A percentile compares a stretch with the other conserved stretches of the same genome.
These are phyloP conservation scores for Hofmannophila pseudospretella DNA, from an alignment of 2,888 invertebrate genomes.

Conservation along the genomic window DNA sequence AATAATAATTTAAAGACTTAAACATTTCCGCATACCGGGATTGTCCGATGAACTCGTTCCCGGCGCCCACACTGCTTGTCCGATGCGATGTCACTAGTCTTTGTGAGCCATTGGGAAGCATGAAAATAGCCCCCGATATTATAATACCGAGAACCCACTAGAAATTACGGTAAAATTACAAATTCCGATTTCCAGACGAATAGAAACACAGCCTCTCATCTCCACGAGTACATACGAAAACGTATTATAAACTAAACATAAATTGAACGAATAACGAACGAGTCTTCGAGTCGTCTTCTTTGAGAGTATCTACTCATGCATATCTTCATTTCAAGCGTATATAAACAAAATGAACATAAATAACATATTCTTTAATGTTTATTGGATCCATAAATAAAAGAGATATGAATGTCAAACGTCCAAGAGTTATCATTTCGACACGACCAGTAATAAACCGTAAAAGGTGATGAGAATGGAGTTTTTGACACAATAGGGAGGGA, in stretches of 20 bases:
- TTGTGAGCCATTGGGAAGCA: background rate
- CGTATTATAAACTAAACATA: background rate
- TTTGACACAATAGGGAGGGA: constrained; percentile 29
- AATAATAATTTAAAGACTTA: too few species aligned
- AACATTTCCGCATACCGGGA: constrained; percentile 63
- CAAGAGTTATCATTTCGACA: constrained; percentile 18
- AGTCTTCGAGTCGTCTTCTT: background rate
- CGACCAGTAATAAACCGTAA: constrained; percentile 13
- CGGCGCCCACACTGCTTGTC: constrained; percentile 38
- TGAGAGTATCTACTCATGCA: background rate
- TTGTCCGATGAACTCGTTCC: constrained; percentile 62
- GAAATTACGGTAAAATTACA: constrained; percentile 1
- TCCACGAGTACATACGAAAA: background rate
- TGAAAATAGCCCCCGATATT: background rate
- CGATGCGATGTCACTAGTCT: too few species aligned
- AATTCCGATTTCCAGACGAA: constrained; percentile 8
- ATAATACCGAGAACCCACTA: background rate
- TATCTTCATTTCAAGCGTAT: too few species aligned
- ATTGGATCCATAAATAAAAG: constrained; percentile 2
- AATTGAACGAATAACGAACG: background rate
- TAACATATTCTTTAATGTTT: background rate
- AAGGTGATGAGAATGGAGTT: constrained; percentile 24
- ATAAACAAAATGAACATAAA: background rate
- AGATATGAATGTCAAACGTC: constrained; percentile 8
- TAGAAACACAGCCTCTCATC: background rate